These are phyloP conservation scores for Cheilosia urbana DNA, from an alignment of 2,888 invertebrate genomes.

Conservation along the genomic window DNA sequence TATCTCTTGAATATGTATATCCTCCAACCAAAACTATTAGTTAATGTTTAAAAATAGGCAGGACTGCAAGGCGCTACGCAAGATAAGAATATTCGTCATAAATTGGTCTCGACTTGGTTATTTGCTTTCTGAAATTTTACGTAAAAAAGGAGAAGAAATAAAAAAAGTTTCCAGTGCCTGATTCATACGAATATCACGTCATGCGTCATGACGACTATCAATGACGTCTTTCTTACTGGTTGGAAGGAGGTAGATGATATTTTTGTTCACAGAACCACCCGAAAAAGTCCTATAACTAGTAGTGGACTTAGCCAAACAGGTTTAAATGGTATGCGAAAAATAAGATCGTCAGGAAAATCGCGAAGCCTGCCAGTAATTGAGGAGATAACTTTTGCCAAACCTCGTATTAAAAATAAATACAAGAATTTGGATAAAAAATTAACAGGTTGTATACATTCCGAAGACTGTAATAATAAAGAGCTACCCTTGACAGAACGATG, in stretches of 20 bases:
- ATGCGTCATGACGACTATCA: conserved; percentile 2
- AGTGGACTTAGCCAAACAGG: too few species aligned
- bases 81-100: conserved; percentile 19
- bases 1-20: neutral
- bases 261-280: neutral
- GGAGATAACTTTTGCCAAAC: too few species aligned
- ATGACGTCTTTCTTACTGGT: neutral
- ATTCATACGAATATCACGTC: neutral
- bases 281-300: too few species aligned
- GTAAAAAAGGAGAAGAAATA: too few species aligned
- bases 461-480: too few species aligned
- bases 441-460: too few species aligned
- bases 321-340: too few species aligned
- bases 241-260: neutral
- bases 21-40: neutral
- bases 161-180: neutral
- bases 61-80: neutral
- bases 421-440: too few species aligned
- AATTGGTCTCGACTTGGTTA: neutral
- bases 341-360: too few species aligned
- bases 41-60: conserved; percentile 18
- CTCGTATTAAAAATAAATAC: too few species aligned
- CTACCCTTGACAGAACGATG: too few species aligned
- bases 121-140: neutral
- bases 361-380: too few species aligned